phyloP scores from a whole-genome alignment of 2,113 vertebrate species.

The Oncorhynchus mykiss region DNA sequence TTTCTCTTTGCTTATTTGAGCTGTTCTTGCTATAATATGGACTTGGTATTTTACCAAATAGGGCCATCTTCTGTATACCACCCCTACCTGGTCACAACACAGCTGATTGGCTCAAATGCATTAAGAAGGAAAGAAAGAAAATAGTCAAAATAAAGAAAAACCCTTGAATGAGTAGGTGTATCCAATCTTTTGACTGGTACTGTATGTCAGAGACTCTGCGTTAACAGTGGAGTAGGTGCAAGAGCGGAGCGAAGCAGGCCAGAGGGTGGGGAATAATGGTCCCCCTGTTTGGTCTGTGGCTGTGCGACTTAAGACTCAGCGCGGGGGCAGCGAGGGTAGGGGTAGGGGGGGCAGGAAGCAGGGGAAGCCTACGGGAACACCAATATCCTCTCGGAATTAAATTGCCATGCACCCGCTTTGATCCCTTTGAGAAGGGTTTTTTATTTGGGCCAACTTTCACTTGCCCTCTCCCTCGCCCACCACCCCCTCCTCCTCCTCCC shows the following conservation, averaged over 20 bases:
- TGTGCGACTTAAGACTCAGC: conserved; percentile 22
- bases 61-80: too few relatives aligned
- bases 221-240: background rate
- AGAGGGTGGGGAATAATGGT: conserved; percentile 29
- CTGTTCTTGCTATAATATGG: too few relatives aligned
- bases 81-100: too few relatives aligned
- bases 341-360: conserved; percentile 13
- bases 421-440: conserved; percentile 23
- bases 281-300: conserved; percentile 19
- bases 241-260: background rate
- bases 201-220: background rate
- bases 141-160: too few relatives aligned
- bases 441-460: conserved; percentile 27
- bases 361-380: conserved; percentile 27
- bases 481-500: background rate
- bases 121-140: too few relatives aligned
- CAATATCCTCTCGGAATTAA: conserved; percentile 42
- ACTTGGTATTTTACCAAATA: too few relatives aligned
- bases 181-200: too few relatives aligned
- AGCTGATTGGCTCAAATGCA: too few relatives aligned
- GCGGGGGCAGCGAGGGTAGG: background rate
- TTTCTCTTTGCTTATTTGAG: too few relatives aligned
- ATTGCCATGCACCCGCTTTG: conserved; percentile 33
- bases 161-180: too few relatives aligned
- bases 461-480: conserved; percentile 12